These are phyloP conservation scores for Nemurella pictetii DNA, from an alignment of 2,888 invertebrate genomes.

Conservation along the genomic window DNA sequence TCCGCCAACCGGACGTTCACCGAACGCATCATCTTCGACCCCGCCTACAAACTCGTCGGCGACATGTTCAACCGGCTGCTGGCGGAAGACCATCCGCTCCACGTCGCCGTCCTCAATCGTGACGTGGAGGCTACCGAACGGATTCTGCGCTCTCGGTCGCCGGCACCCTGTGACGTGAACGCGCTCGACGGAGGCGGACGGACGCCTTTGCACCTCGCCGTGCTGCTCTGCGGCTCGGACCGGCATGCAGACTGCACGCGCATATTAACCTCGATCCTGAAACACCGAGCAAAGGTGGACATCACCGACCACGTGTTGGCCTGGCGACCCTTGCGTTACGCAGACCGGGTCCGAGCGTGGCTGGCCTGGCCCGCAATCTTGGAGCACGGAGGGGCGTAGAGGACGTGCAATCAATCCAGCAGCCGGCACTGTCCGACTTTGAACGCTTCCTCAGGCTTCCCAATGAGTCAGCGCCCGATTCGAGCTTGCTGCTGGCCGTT, in stretches of 20 bases:
- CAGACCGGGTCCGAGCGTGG: slow-evolving; percentile 32
- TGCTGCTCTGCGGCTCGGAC: not conserved
- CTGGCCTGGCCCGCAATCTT: slow-evolving; percentile 3
- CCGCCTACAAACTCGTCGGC: not conserved
- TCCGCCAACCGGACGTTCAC: slow-evolving; percentile 6
- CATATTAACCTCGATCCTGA: slow-evolving; percentile 22
- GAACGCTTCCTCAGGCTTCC: not conserved
- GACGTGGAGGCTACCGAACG: not conserved
- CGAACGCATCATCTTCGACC: not conserved
- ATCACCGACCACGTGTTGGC: slow-evolving; percentile 27
- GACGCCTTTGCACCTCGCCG: not conserved
- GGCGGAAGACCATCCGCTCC: not conserved
- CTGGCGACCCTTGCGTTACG: slow-evolving; percentile 32
- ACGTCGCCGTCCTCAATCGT: not conserved
- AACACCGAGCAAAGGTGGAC: slow-evolving; percentile 5
- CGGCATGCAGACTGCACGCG: not conserved
- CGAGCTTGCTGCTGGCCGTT: not conserved
- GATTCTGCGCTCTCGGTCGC: not conserved
- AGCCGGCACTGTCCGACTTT: too few relatives aligned
- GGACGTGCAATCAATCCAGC: not conserved
- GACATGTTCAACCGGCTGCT: not conserved
- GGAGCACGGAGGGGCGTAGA: not conserved
- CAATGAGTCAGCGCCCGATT: not conserved
- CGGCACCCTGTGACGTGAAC: not conserved
- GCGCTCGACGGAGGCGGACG: not conserved